phyloP scores from a whole-genome alignment of 2,888 invertebrate species.

The Drosophila rubida region DNA sequence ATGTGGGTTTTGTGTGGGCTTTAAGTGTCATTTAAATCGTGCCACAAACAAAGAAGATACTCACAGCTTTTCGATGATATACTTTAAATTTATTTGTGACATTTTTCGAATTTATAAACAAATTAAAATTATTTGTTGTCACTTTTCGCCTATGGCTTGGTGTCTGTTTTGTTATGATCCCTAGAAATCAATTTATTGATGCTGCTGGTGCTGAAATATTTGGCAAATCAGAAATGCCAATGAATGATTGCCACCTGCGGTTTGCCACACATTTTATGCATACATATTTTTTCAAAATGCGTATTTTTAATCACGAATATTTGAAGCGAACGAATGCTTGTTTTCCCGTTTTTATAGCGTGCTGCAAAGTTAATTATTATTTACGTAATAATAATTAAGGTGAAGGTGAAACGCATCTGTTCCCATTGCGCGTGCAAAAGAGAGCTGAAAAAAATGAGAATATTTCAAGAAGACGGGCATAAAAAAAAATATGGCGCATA shows the following conservation, averaged over 20 bases:
- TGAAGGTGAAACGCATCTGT: conserved; percentile 75
- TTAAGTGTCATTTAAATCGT: conserved; percentile 30
- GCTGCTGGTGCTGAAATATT: conserved; percentile 9
- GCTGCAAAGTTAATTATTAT: conserved; percentile 70
- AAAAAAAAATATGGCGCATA: conserved; percentile 61
- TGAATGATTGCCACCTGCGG: conserved; percentile 56
- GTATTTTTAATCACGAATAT: conserved; percentile 28
- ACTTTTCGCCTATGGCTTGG: conserved; percentile 5
- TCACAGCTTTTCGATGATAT: background rate
- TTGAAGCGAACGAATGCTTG: conserved; percentile 7
- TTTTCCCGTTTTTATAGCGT: conserved; percentile 42
- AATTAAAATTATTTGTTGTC: conserved; percentile 24
- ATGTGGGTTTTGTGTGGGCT: conserved; percentile 27
- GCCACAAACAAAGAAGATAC: conserved; percentile 6
- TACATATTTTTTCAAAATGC: conserved; percentile 24
- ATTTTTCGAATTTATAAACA: conserved; percentile 21
- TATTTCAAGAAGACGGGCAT: conserved; percentile 46
- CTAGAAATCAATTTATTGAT: conserved; percentile 34
- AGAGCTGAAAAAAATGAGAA: conserved; percentile 14
- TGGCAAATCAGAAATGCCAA: conserved; percentile 32
- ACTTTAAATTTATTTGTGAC: background rate
- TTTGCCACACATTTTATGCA: conserved; percentile 25
- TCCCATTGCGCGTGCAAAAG: conserved; percentile 38
- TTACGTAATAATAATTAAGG: conserved; percentile 76
- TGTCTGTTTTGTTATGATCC: conserved; percentile 22